These are phyloP conservation scores for Prorops nasuta DNA, from an alignment of 1,140 invertebrate species.

Conservation along the genomic window DNA sequence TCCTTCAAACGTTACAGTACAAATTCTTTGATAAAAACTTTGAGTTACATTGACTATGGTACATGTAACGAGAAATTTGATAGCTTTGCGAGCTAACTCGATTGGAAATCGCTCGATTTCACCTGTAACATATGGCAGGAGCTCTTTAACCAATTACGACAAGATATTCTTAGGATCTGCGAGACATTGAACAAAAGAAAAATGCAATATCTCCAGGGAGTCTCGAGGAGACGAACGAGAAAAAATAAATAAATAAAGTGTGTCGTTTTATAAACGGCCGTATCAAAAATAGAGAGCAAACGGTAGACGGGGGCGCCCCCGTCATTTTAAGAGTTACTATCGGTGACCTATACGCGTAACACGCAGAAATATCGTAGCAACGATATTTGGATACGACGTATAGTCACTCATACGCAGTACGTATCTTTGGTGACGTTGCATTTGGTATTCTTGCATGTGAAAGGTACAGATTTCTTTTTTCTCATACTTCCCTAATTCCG, in stretches of 20 bases:
- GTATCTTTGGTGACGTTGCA: slow-evolving; percentile 49
- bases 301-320: slow-evolving; percentile 21
- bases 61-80: too few species aligned
- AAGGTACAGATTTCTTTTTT: slow-evolving; percentile 14
- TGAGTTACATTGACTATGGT: too few species aligned
- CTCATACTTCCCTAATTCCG: not conserved
- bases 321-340: slow-evolving; percentile 28
- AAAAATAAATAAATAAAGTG: slow-evolving; percentile 12
- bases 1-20: too few species aligned
- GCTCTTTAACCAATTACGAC: too few species aligned
- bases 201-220: too few species aligned
- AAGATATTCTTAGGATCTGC: too few species aligned
- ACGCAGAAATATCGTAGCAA: slow-evolving; percentile 48
- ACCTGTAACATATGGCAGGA: too few species aligned
- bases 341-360: slow-evolving; percentile 37
- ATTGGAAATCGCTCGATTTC: too few species aligned
- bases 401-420: slow-evolving; percentile 27
- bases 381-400: slow-evolving; percentile 50
- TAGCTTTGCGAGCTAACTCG: too few species aligned
- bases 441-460: slow-evolving; percentile 48
- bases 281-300: slow-evolving; percentile 56
- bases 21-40: too few species aligned
- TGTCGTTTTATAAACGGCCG: slow-evolving; percentile 23
- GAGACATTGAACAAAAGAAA: too few species aligned
- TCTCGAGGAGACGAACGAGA: slow-evolving; percentile 6